Evolutionary conservation across 2,113 vertebrate genomes (phyloP).

Genomic region (Chionodraco myersi): DNA sequence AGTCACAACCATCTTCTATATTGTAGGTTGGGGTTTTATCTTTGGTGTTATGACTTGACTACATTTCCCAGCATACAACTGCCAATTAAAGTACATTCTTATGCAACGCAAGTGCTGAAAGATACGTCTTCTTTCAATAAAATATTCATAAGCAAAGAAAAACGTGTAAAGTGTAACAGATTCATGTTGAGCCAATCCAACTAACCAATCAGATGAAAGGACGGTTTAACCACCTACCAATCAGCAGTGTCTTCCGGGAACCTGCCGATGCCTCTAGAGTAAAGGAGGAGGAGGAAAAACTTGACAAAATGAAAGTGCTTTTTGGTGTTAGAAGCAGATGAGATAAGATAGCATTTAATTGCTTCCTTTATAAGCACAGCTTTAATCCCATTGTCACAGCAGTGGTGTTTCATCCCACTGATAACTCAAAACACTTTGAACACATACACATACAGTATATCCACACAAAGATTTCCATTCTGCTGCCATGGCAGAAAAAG

Average conservation of each 20-base stretch:
- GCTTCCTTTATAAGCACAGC: slow-evolving; percentile 72
- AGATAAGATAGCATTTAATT: slow-evolving; percentile 81
- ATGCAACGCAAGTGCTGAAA: background rate
- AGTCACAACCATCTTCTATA: background rate
- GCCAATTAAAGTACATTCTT: background rate
- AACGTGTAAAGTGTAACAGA: background rate
- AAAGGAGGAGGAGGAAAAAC: slow-evolving; percentile 51
- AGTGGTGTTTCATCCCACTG: slow-evolving; percentile 71
- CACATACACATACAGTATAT: slow-evolving; percentile 52
- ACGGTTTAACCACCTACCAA: slow-evolving; percentile 3
- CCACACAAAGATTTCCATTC: slow-evolving; percentile 51
- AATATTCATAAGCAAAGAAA: background rate
- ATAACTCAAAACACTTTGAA: slow-evolving; percentile 79
- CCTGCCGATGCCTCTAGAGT: slow-evolving; percentile 20
- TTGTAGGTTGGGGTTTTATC: background rate
- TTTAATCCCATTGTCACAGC: slow-evolving; percentile 78
- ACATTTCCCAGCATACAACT: slow-evolving; percentile 1
- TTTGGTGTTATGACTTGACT: background rate
- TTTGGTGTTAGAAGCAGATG: slow-evolving; percentile 69
- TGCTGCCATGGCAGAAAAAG: slow-evolving; percentile 81
- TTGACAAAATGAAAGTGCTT: slow-evolving; percentile 63
- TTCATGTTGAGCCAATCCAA: background rate
- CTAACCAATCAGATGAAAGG: slow-evolving; percentile 19
- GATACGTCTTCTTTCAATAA: background rate
- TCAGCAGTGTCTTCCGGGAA: slow-evolving; percentile 14